Base-by-base conservation (phyloP, 2,888 invertebrate species). In the Eristalis intricaria region DNA sequence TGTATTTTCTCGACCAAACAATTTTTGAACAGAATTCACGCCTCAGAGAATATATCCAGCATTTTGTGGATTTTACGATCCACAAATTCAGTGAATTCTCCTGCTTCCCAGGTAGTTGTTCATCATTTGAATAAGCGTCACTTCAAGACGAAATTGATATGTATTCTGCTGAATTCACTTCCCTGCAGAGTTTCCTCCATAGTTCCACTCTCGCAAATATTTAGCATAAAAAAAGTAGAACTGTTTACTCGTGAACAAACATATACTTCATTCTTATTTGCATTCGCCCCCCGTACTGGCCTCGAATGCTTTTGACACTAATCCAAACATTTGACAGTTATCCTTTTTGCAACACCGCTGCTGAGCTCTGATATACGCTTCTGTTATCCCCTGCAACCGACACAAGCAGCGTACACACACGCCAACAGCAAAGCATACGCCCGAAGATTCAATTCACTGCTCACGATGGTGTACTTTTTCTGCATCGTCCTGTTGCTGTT, bases 271-370 rank as follows among this genome's bases (percentile, higher is more conserved):
- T 32, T 19, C 29, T 15, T 11, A 71, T 77, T 85, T 82, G 64
- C 50, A 73, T 77, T 74, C 38, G 38, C 32, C 38, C 40, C 22
- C 22, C n/a, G 23, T 23, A 60, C 11, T 10, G 32, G 8, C 32
- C 69, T 40, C 61, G 32, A 82, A 71, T 75, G 75, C 43, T 19
- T 64, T 60, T 63, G 82, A 78, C 74, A 83, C 66, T 66, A 74
- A 75, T 87, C 71, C 78, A 84, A 87, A 64, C 43, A 71, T 74
- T 83, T 79, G 86, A 83, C 83, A 79, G 66, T 64, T 83, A 79
- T 87, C 65, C 61, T 64, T 83, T 84, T 79, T 40, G 13, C 58
- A 58, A 19, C 70, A 35, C n/a, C 43, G 15, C 58, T 73, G 15
- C 61, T 35, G 10, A 26, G 11, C 22, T 50, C 8, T 1, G 50